Evolutionary conservation across 2,888 invertebrate species (phyloP), one percentile per base, ranked within the genome.

Genomic region (Sympetrum striolatum): DNA sequence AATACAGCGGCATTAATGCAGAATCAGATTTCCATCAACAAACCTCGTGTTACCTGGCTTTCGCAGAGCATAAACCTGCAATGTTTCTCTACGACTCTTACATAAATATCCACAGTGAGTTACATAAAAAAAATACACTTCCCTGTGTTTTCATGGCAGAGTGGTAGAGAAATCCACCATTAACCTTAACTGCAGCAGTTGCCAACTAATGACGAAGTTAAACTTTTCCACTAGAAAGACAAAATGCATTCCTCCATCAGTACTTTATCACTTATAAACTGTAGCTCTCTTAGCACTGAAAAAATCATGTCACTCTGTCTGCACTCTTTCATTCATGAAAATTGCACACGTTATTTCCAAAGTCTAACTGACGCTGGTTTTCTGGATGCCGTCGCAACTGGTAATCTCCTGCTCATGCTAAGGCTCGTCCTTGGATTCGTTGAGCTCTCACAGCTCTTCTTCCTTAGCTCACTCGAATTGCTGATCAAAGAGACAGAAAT

Each of bases 391-490:
- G 82, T 82, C 0, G 60, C 58, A 25, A 86, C 86, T 14, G 86
- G 86, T 35, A 86, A 86, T 86, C 86, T 86, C 39, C 86, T 60
- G 60, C 22, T 60, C 6, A 60, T n/a, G n/a, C 60, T 37, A 37
- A 86, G 58, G 60, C 86, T 64, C 58, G 60, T 60, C 60, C 31
- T 86, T 37, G 86, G 86, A n/a, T 60, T 37, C n/a, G 58, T 37
- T 58, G 60, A 35, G 60, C 86, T 86, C 64, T 86, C 86, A 86
- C 86, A 86, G 60, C 35, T 86, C 60, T 86, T 86, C 48, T 64
- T 86, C 86, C 60, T 86, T 35, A 86, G 58, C 39, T 86, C 86
- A 86, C 60, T 86, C 86, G 60, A 86, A 86, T 86, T 86, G 86
- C 86, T 86, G 73, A 73, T 73, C 2, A 37, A 60, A 86, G 25